Conservation (phyloP, 2,113 vertebrate species). For the Catharus fuscescens region DNA sequence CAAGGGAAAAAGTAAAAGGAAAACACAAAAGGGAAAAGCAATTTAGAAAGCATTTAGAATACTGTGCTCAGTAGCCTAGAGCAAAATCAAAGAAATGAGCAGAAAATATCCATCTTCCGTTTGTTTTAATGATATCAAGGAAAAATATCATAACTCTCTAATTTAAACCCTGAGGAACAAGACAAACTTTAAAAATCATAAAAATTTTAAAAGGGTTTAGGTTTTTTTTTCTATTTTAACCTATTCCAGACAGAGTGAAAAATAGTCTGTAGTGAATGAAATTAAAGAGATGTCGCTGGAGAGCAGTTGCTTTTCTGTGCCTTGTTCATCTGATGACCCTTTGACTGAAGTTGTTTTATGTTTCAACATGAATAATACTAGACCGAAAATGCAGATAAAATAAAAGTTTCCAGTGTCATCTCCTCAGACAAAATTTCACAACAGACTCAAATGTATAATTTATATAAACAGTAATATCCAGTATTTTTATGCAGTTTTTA, state of each 20-base stretch:
- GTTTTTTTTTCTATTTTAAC: neutral
- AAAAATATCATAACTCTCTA: neutral
- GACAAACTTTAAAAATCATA: neutral
- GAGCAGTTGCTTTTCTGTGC: neutral
- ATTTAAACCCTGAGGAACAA: neutral
- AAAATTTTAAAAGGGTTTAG: neutral
- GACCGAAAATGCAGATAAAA: conserved; percentile 5
- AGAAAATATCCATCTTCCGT: neutral
- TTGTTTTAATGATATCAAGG: neutral
- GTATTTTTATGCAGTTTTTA: neutral
- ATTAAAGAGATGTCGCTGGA: neutral
- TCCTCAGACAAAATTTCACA: neutral
- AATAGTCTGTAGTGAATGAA: neutral
- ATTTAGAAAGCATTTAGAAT: neutral
- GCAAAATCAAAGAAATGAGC: neutral
- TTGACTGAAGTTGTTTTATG: neutral
- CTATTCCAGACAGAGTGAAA: neutral
- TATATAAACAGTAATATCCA: neutral
- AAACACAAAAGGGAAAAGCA: neutral
- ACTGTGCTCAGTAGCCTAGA: neutral
- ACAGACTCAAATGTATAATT: neutral
- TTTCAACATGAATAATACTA: neutral
- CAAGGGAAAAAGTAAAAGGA: neutral
- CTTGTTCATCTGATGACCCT: neutral
- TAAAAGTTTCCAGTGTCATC: neutral